These are phyloP conservation scores for Hycleus phaleratus DNA, from an alignment of 1,140 invertebrate species.

Conservation along the genomic window DNA sequence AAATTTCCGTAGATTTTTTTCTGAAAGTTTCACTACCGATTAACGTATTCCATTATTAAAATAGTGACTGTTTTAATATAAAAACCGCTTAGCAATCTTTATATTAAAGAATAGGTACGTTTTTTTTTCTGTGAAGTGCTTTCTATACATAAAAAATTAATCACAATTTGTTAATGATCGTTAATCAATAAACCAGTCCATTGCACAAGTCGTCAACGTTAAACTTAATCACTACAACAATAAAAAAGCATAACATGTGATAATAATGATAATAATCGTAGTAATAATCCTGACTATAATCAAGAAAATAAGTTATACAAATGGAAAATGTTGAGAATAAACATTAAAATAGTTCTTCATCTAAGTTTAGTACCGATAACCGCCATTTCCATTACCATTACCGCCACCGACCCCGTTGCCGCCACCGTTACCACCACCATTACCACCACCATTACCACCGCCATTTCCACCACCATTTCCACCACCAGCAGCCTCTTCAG, in stretches of 20 bases:
- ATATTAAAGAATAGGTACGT: too few species aligned
- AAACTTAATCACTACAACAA: too few species aligned
- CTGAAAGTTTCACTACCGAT: too few species aligned
- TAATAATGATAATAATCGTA: too few species aligned
- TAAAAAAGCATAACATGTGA: too few species aligned
- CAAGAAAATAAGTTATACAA: neutral
- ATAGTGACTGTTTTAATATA: too few species aligned
- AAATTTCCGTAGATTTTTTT: too few species aligned
- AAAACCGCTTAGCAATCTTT: too few species aligned
- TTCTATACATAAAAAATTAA: neutral
- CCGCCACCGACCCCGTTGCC: constrained; percentile 17
- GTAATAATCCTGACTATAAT: too few species aligned
- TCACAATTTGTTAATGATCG: constrained; percentile 1
- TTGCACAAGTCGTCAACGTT: constrained; percentile 11
- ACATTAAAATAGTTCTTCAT: neutral
- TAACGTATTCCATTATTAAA: too few species aligned
- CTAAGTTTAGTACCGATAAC: constrained; percentile 29
- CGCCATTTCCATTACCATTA: constrained; percentile 20
- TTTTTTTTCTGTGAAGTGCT: too few species aligned
- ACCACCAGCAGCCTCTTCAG: constrained; percentile 33
- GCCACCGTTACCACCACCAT: constrained; percentile 5
- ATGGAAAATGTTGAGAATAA: neutral
- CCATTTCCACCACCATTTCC: constrained; percentile 3
- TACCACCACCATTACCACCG: constrained; percentile 1
- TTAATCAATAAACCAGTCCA: constrained; percentile 10